A percentile compares a stretch with the other conserved stretches of the same genome.
These are phyloP conservation scores for Chionoecetes opilio DNA, from an alignment of 1,140 invertebrate species.

Conservation along the genomic window DNA sequence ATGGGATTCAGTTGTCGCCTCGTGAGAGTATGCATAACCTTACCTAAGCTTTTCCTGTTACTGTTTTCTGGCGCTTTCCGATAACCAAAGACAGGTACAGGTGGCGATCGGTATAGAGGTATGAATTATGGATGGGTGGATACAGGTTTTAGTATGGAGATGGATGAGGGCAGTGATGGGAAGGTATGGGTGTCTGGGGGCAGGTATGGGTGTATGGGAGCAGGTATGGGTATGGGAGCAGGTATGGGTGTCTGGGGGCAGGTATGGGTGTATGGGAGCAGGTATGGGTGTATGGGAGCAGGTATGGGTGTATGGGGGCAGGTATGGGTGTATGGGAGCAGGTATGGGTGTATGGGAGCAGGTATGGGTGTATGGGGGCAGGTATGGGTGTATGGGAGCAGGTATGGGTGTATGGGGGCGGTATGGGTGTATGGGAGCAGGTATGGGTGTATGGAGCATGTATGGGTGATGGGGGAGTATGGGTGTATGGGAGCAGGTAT, in stretches of 20 bases:
- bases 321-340: not conserved
- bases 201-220: not conserved
- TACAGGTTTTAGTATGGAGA: too few species aligned
- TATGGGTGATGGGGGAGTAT: not conserved
- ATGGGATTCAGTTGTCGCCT: too few species aligned
- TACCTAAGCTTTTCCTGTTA: too few species aligned
- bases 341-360: not conserved
- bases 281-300: not conserved
- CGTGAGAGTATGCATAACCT: too few species aligned
- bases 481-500: not conserved
- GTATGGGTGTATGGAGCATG: not conserved
- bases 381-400: not conserved
- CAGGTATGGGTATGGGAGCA: too few species aligned
- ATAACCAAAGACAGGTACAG: not conserved
- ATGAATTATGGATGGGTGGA: not conserved
- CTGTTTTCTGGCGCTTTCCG: too few species aligned
- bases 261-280: not conserved
- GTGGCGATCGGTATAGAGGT: not conserved
- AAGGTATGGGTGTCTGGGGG: not conserved
- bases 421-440: not conserved
- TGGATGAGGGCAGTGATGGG: not conserved
- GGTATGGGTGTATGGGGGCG: constrained; percentile 3
- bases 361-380: not conserved
- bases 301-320: not conserved
- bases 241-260: not conserved